Conservation (phyloP, 2,888 invertebrate species). For the Myathropa florea region DNA sequence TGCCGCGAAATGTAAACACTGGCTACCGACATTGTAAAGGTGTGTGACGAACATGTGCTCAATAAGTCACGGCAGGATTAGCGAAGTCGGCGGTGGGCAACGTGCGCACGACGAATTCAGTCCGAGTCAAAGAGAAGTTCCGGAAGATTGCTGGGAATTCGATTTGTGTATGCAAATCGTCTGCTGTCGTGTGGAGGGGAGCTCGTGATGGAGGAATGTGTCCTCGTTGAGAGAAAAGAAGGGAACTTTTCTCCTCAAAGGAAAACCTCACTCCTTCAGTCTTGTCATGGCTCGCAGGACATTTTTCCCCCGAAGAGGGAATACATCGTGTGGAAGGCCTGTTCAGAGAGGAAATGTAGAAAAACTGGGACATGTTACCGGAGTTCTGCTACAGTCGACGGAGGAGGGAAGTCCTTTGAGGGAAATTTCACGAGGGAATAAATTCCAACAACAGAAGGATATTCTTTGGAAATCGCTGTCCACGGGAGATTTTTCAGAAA, state of each 20-base stretch:
- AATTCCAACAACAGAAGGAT: background rate
- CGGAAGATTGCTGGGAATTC: background rate
- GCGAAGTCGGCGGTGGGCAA: background rate
- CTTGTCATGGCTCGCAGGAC: background rate
- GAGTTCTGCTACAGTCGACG: too few species aligned
- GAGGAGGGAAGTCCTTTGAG: background rate
- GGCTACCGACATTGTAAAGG: slow-evolving; percentile 1
- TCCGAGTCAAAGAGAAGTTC: background rate
- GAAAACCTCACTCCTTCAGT: too few species aligned
- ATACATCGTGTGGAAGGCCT: background rate
- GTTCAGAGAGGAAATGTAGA: background rate
- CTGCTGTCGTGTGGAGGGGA: background rate
- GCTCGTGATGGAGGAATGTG: background rate
- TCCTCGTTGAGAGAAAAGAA: too few species aligned
- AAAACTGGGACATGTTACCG: too few species aligned
- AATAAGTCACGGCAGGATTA: slow-evolving; percentile 32
- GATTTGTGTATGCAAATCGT: too few species aligned
- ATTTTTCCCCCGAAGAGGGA: background rate
- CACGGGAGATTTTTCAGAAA: too few species aligned
- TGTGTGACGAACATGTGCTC: slow-evolving; percentile 58
- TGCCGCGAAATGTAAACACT: slow-evolving; percentile 52
- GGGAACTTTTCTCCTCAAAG: too few species aligned
- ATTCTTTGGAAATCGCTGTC: background rate
- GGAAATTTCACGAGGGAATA: background rate
- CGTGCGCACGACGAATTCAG: background rate